Base-by-base conservation (phyloP, 2,113 vertebrate species). In the Amazona guildingii region DNA sequence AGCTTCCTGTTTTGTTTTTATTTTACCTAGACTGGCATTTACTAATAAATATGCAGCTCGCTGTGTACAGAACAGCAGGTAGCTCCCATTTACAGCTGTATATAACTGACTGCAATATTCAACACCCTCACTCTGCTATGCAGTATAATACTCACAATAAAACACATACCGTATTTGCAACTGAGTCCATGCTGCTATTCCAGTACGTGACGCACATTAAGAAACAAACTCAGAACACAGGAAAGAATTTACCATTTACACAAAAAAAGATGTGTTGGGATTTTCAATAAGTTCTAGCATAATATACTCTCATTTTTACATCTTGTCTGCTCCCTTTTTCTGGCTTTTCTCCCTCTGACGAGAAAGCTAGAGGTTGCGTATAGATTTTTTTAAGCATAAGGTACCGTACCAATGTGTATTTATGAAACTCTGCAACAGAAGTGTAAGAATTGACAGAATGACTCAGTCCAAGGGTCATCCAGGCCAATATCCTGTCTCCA, bases 61-160 rank as follows among this genome's bases (percentile, higher is more conserved):
- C 83, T 73, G 39, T 85, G 35, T 86, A 78, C 69, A 86, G 88
- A 96, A 92, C 96, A 95, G 96, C 92, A 83, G 94, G 96, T 93
- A 95, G 96, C 94, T 93, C 83, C 82, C 88, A 84, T 96, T 96
- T 97, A 96, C 92, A 82, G 96, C 85, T 75, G 83, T 69, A 84
- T 87, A 86, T 93, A 95, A 96, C 95, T n/a, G 86, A 64, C 92
- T 95, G 88, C 92, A 90, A 86, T 89, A 92, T 93, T 96, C 92
- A 96, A 92, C 94, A 89, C 83, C 94, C 86, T 88, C 41, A 29
- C 83, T 94, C 83, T 62, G 83, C 96, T 95, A 19, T 92, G 95
- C 96, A 94, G 94, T 82, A 69, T 95, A 95, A 96, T 69, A 81
- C 93, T 78, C 83, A 93, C 88, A 94, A 94, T 94, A 97, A 97